Base-by-base conservation (phyloP, 2,113 vertebrate genomes). In the Aegithalos caudatus region DNA sequence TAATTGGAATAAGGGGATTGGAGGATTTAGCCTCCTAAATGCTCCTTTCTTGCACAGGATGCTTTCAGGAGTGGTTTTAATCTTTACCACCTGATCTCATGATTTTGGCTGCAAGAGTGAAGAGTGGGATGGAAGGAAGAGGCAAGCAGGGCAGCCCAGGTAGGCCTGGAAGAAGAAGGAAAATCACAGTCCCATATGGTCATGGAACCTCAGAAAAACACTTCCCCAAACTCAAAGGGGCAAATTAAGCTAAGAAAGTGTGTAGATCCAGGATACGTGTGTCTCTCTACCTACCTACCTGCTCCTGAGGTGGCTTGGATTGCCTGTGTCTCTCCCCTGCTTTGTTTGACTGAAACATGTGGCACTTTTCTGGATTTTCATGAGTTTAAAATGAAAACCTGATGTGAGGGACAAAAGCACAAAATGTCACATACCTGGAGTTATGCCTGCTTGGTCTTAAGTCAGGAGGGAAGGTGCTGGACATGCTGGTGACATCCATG, bases 1-100 rank as follows among this genome's bases (percentile, higher is more conserved):
- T 97, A 91, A 95, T 35, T 94, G 86, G 79, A 84, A 88, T 91
- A 94, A 96, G 65, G 94, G 54, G 94, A 97, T 92, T 96, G 94
- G 61, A 67, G 88, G 95, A 90, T 81, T 97, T 97, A 91, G 79
- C 79, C 42, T 84, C 79, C 83, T 92, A 88, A 96, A 91, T 88
- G 69, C 81, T 94, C 79, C 88, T 87, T 92, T 95, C 87, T 94
- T 87, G 81, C 37, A 76, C 48, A 70, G 85, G 79, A 69, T 88
- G 60, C 67, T 83, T 90, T 86, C 67, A 81, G 82, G 83, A 90
- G 74, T 60, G 44, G 53, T 27, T 92, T 90, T 97, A 94, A 95
- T 92, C 92, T 94, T 91, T 90, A 72, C 71, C 88, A 77, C 86
- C 81, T 90, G 96, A 95, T 92, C 83, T 48, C 10, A 22, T 76